Evolutionary conservation across 2,113 vertebrate genomes (phyloP), one percentile per base, ranked within the genome.

Genomic region (Phainopepla nitens): DNA sequence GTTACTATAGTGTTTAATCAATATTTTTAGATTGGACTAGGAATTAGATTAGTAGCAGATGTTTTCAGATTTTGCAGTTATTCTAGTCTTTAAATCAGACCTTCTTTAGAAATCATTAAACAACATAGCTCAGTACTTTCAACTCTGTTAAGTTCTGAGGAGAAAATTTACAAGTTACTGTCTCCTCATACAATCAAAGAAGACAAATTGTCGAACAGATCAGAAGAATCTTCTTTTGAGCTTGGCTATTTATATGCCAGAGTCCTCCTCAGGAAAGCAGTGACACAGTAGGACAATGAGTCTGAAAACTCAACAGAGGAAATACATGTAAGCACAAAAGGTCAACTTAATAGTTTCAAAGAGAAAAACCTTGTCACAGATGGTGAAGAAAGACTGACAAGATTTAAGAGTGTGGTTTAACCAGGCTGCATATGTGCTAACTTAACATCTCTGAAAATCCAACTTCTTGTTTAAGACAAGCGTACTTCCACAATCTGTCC

Each of bases 21-120:
- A 73, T 83, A 68, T 57, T 94, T 91, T 71, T 81, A 79, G 87
- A 76, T 71, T 89, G 69, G 44, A 91, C 29, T 64, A 87, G 62
- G 75, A 72, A 61, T 75, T 96, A 75, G 79, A 96, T 97, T 92
- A 96, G 68, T 70, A 95, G 88, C 97, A 98, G 93, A 97, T 98
- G 97, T 96, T 97, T 87, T 20, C 51, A 71, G 75, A 87, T 35
- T 82, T 95, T 79, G 72, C 57, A 41, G 60, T 90, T 83, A 64
- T 80, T 90, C 35, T 22, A 65, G 76, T n/a, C 73, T 92, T 82
- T 60, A 75, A 65, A 69, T 84, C 9, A 27, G 27, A 25, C 3
- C 45, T 86, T 70, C 81, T 89, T 87, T 62, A 87, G 21, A 90
- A 75, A 72, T 66, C 58, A 44, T 50, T 76, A 62, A 92, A 79